Conservation (phyloP, 2,113 vertebrate species). For the Burhinus oedicnemus region DNA sequence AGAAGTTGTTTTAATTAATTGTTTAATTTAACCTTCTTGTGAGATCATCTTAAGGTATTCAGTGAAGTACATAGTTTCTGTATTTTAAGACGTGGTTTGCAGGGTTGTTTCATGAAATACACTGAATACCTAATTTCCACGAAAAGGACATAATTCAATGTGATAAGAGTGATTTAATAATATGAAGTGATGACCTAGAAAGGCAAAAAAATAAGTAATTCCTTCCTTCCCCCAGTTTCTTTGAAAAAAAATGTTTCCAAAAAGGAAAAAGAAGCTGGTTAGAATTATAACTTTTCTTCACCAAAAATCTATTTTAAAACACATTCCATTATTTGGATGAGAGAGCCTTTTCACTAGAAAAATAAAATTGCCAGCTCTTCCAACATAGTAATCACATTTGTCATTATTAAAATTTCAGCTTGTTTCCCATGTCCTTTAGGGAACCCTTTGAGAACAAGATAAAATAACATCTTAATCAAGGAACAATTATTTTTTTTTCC, state of each 20-base stretch:
- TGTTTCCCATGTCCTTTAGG: neutral
- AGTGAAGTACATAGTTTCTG: neutral
- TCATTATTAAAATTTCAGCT: neutral
- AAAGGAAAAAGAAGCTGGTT: neutral
- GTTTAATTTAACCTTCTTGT: neutral
- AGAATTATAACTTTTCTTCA: neutral
- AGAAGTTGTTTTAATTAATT: neutral
- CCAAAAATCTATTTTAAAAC: neutral
- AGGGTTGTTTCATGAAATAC: neutral
- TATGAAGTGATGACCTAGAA: neutral
- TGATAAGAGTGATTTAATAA: neutral
- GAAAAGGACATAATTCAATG: neutral
- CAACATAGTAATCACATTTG: neutral
- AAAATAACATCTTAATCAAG: neutral
- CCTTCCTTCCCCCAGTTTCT: accelerated
- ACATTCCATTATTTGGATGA: neutral
- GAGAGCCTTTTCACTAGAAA: neutral
- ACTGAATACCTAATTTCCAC: neutral
- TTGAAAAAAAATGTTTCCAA: neutral
- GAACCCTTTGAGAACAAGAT: neutral
- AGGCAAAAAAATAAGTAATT: neutral
- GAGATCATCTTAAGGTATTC: neutral
- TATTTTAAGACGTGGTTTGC: neutral
- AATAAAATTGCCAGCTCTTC: neutral
- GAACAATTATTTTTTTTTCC: neutral